These are phyloP conservation scores for Campaea margaritaria DNA, from an alignment of 2,888 invertebrate species.

Conservation along the genomic window DNA sequence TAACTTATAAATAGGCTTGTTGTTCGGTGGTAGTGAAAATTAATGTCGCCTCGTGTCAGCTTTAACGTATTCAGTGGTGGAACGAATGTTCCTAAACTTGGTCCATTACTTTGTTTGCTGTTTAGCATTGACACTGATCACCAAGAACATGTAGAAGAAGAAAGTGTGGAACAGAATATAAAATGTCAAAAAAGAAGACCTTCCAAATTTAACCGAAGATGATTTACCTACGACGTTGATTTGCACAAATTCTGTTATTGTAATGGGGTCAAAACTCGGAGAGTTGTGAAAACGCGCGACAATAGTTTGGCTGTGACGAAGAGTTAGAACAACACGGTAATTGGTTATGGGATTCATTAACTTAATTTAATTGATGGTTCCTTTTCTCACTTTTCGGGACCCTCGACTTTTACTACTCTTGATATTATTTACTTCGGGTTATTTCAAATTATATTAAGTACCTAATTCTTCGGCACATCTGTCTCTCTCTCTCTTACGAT, in stretches of 20 bases:
- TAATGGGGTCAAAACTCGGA: background rate
- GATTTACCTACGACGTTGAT: too few relatives aligned
- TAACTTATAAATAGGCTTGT: slow-evolving; percentile 27
- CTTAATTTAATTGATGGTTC: too few relatives aligned
- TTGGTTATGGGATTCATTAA: background rate
- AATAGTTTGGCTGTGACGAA: background rate
- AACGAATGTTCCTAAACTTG: background rate
- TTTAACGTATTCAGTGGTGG: background rate
- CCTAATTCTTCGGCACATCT: too few relatives aligned
- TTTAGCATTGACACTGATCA: background rate
- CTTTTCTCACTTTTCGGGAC: too few relatives aligned
- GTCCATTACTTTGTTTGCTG: background rate
- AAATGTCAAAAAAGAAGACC: too few relatives aligned
- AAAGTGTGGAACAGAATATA: background rate
- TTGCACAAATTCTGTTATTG: background rate
- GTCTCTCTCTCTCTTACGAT: too few relatives aligned
- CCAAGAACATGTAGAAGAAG: background rate
- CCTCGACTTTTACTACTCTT: too few relatives aligned
- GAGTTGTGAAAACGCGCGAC: background rate
- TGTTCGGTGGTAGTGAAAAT: slow-evolving; percentile 4
- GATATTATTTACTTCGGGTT: too few relatives aligned
- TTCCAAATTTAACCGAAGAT: too few relatives aligned
- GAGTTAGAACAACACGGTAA: background rate
- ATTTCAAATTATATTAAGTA: too few relatives aligned
- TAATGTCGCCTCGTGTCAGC: slow-evolving; percentile 1